Evolutionary conservation across 2,888 invertebrate species (phyloP), one percentile per base, ranked within the genome.

Genomic region (Sthenelais limicola): DNA sequence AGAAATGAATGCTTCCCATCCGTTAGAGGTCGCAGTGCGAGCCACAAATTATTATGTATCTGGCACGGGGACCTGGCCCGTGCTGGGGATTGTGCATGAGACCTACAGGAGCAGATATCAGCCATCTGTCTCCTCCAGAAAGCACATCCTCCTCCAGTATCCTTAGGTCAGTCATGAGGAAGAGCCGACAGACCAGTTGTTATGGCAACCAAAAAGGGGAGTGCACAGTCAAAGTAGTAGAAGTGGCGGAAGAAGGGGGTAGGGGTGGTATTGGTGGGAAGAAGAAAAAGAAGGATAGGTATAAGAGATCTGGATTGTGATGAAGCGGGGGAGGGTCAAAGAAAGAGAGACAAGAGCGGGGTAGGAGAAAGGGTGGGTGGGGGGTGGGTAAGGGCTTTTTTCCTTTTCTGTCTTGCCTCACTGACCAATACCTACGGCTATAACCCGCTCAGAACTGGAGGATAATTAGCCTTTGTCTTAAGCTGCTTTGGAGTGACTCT

Each of bases 1-100:
- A 43, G 43, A 56, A 32, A 56, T 32, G 56, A 56, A 56, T 32
- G 4, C 56, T 32, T 35, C 30, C 56, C 35, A 56, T 56, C 56
- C 56, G 56, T 33, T 56, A 32, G 62, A 26, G 38, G 35, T 43
- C 35, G 62, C 26, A 24, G 32, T 12, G 43, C 12, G 43, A 43
- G 12, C 62, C 62, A 62, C 62, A 62, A 62, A 62, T 62, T 62
- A 62, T 62, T 62, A 62, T 62, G 62, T 62, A 62, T 62, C 62
- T 38, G 62, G 38, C 62, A 43, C 38, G 38, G 62, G 38, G 38
- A 43, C 21, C 62, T 3, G 38, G 38, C 38, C n/a, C 9, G 62
- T 43, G 26, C 62, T 38, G 62, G 62, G 62, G 62, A 62, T 62
- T 62, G 62, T 62, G n/a, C n/a, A n/a, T 62, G 24, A 38, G 38